Conservation (phyloP, 2,888 invertebrate genomes). For the Gastracanthus pulcherrimus region DNA sequence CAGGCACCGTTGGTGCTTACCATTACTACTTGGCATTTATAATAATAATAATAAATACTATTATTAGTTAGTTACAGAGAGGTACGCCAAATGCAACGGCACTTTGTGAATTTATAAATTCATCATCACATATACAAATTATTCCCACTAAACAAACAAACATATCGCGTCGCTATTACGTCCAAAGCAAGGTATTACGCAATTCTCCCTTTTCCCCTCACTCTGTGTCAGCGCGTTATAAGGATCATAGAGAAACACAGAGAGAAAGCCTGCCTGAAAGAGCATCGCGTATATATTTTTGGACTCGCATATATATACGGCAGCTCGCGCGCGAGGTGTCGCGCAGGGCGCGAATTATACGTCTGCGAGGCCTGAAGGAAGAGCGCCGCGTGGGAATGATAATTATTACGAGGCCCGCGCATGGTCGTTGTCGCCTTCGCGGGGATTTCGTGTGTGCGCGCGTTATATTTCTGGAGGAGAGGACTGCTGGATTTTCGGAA, state of each 20-base stretch:
- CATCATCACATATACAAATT: too few relatives aligned
- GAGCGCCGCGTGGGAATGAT: constrained; percentile 10
- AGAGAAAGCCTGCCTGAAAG: neutral
- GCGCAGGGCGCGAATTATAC: constrained; percentile 9
- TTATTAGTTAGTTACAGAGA: too few relatives aligned
- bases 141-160: too few relatives aligned
- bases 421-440: too few relatives aligned
- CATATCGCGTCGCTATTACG: too few relatives aligned
- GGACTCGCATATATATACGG: neutral
- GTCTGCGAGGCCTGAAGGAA: neutral
- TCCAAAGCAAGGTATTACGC: too few relatives aligned
- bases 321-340: neutral
- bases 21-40: too few relatives aligned
- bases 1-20: too few relatives aligned
- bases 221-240: neutral
- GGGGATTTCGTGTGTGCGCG: neutral
- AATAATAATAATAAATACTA: too few relatives aligned
- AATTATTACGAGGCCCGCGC: neutral
- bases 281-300: neutral
- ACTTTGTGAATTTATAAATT: too few relatives aligned
- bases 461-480: neutral
- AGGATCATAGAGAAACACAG: neutral
- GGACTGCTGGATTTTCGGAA: neutral
- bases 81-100: too few relatives aligned
- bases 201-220: constrained; percentile 33